Percentiles rank a stretch among this genome's conserved stretches.
These are phyloP conservation scores for Drosophila grimshawi DNA, from an alignment of 1,140 invertebrate species.

Conservation along the genomic window DNA sequence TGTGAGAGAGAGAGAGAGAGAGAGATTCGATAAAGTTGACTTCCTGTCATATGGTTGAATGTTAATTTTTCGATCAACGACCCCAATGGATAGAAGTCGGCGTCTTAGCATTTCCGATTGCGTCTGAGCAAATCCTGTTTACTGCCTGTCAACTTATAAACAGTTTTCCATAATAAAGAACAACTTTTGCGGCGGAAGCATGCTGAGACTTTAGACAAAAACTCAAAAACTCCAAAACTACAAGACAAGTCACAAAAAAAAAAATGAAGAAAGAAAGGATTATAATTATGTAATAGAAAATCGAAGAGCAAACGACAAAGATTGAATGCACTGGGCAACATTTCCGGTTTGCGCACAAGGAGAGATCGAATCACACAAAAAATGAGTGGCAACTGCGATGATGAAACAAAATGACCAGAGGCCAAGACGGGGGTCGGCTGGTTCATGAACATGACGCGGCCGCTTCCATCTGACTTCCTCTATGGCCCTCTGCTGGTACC, in stretches of 20 bases:
- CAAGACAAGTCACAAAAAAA: neutral
- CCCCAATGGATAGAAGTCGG: slow-evolving; percentile 31
- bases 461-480: slow-evolving; percentile 66
- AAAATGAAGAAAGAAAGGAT: slow-evolving; percentile 54
- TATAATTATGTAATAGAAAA: slow-evolving; percentile 68
- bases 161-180: slow-evolving; percentile 74
- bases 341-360: slow-evolving; percentile 55
- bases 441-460: slow-evolving; percentile 55
- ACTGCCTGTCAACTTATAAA: slow-evolving; percentile 79
- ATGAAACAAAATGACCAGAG: slow-evolving; percentile 34
- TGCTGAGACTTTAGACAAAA: slow-evolving; percentile 40
- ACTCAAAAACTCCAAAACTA: slow-evolving; percentile 6
- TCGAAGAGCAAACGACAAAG: slow-evolving; percentile 62
- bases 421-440: neutral
- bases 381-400: slow-evolving; percentile 13
- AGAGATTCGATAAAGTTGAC: slow-evolving; percentile 27
- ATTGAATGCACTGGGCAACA: slow-evolving; percentile 69
- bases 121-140: slow-evolving; percentile 71
- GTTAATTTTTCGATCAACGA: slow-evolving; percentile 53
- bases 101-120: slow-evolving; percentile 62
- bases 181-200: slow-evolving; percentile 71
- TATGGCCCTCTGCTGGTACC: slow-evolving; percentile 1
- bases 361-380: slow-evolving; percentile 9
- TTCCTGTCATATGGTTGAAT: slow-evolving; percentile 59
- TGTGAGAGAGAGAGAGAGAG: neutral